Percentiles rank a stretch among this genome's conserved stretches.
These are phyloP conservation scores for Antheraea assamensis DNA, from an alignment of 2,888 invertebrate species.

Conservation along the genomic window DNA sequence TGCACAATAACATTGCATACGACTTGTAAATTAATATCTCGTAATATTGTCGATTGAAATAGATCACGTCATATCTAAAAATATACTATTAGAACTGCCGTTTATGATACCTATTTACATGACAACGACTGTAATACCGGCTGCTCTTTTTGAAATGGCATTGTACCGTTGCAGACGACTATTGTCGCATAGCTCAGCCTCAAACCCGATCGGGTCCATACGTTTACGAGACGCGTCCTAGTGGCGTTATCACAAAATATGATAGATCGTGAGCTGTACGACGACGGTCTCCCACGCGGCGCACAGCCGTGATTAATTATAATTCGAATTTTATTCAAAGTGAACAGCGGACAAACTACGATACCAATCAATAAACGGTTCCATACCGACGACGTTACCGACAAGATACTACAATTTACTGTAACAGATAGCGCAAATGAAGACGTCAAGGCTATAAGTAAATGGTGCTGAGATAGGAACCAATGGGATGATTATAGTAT, in stretches of 20 bases:
- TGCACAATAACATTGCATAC: constrained; percentile 42
- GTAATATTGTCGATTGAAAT: constrained; percentile 16
- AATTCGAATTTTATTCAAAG: constrained; percentile 83
- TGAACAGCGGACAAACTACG: constrained; percentile 80
- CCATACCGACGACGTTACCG: constrained; percentile 78
- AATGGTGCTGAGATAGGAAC: constrained; percentile 66
- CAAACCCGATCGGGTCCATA: constrained; percentile 69
- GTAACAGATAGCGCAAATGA: constrained; percentile 74
- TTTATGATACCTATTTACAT: constrained; percentile 37
- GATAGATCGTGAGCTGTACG: constrained; percentile 77
- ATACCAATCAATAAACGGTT: constrained; percentile 83
- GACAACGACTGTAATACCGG: constrained; percentile 35
- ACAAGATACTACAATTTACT: constrained; percentile 80
- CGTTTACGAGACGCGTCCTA: constrained; percentile 73
- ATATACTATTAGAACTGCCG: constrained; percentile 28
- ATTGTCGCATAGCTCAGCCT: constrained; percentile 65
- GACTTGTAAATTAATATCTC: constrained; percentile 3
- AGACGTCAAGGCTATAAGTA: constrained; percentile 72
- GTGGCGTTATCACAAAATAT: constrained; percentile 82
- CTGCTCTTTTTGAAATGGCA: constrained; percentile 50
- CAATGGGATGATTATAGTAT: constrained; percentile 47
- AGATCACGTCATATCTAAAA: constrained; percentile 27
- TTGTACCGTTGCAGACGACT: constrained; percentile 51
- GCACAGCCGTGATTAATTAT: constrained; percentile 79
- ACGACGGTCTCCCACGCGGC: constrained; percentile 80